phyloP scores from a whole-genome alignment of 2,113 vertebrate genomes.

The Protobothrops mucrosquamatus region DNA sequence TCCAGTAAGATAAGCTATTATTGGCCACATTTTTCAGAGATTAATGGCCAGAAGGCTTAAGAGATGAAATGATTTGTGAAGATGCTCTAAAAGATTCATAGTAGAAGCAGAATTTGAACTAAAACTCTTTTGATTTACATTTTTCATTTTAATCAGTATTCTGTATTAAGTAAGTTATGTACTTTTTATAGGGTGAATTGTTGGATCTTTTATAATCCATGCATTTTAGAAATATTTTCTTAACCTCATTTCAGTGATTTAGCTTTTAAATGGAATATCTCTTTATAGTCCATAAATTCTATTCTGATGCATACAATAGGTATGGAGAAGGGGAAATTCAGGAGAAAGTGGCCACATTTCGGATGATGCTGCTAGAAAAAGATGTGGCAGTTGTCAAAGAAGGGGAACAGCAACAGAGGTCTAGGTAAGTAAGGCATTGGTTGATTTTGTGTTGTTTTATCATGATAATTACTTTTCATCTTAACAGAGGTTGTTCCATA shows the following conservation, averaged over 20 bases:
- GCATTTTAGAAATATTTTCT: not conserved
- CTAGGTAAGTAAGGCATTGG: constrained; percentile 50
- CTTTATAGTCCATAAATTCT: not conserved
- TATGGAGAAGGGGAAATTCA: constrained; percentile 88
- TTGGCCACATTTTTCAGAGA: not conserved
- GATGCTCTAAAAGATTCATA: not conserved
- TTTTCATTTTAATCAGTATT: not conserved
- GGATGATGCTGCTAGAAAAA: constrained; percentile 90
- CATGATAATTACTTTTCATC: not conserved
- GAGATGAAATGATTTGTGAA: not conserved
- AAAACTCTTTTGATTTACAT: not conserved
- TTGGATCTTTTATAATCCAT: not conserved
- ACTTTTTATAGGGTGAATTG: not conserved
- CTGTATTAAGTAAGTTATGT: not conserved
- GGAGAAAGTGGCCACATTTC: constrained; percentile 90
- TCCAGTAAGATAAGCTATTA: not conserved
- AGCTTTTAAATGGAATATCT: not conserved
- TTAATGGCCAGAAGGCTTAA: not conserved
- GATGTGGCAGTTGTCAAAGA: constrained; percentile 76
- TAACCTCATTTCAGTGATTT: not conserved
- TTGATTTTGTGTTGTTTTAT: not conserved
- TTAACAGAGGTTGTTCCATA: not conserved
- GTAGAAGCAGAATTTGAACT: not conserved
- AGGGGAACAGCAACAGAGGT: constrained; percentile 59
- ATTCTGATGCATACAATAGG: constrained; percentile 54